Evolutionary conservation across 2,797 vertebrate species (phyloP).

Genomic region (Dendrocincla tyrannina): DNA sequence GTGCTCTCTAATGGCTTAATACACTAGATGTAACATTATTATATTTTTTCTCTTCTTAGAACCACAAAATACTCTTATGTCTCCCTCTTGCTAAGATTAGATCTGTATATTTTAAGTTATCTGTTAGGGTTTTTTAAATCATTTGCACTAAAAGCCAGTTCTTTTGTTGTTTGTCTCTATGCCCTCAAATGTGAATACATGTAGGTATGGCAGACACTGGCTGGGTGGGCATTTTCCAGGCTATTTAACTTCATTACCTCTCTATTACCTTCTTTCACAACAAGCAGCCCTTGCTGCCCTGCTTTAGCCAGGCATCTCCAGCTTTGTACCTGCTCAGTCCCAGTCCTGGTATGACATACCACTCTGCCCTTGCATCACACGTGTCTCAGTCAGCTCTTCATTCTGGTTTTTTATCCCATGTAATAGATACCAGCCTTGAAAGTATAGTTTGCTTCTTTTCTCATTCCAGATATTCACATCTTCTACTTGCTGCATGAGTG

Average conservation of each 20-base stretch:
- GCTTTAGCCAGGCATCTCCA: background rate
- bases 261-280: background rate
- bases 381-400: background rate
- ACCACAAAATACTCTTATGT: background rate
- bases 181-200: background rate
- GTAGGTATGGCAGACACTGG: background rate
- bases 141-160: background rate
- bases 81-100: background rate
- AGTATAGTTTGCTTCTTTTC: background rate
- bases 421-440: background rate
- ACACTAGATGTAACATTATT: background rate
- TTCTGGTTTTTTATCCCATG: background rate
- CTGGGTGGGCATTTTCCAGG: background rate
- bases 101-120: background rate
- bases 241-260: background rate
- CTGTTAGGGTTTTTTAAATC: background rate
- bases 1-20: background rate
- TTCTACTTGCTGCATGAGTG: background rate
- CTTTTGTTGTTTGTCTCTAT: background rate
- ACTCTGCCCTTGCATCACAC: accelerated
- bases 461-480: background rate
- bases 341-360: background rate
- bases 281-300: background rate
- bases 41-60: background rate
- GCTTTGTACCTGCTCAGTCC: background rate